Conservation (phyloP, 2,888 invertebrate genomes). For the Polymixis lichenea region DNA sequence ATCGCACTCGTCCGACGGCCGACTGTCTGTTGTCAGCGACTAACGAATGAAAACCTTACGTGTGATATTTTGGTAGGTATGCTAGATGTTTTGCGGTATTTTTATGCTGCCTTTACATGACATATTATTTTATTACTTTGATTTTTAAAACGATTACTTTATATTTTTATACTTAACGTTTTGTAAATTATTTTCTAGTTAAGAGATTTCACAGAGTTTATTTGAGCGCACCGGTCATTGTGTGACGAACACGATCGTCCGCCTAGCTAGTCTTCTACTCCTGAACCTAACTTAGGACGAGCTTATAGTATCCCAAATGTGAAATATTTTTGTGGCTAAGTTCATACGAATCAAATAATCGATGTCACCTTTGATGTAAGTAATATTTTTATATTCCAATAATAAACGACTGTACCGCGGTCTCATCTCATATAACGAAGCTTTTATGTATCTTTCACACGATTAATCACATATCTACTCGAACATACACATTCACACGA, state of each 20-base stretch:
- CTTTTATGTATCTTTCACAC: slow-evolving; percentile 85
- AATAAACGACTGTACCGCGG: slow-evolving; percentile 75
- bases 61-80: slow-evolving; percentile 88
- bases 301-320: slow-evolving; percentile 73
- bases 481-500: slow-evolving; percentile 83
- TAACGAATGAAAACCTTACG: slow-evolving; percentile 80
- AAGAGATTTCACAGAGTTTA: slow-evolving; percentile 78
- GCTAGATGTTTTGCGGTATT: slow-evolving; percentile 85
- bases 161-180: slow-evolving; percentile 88
- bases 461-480: slow-evolving; percentile 89
- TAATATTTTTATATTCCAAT: slow-evolving; percentile 86
- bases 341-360: slow-evolving; percentile 71
- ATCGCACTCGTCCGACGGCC: slow-evolving; percentile 45
- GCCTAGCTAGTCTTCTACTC: slow-evolving; percentile 53
- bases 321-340: slow-evolving; percentile 79
- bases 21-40: slow-evolving; percentile 64
- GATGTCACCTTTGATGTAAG: slow-evolving; percentile 78
- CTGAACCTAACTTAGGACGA: slow-evolving; percentile 69
- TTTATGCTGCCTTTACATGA: slow-evolving; percentile 82
- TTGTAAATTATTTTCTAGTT: slow-evolving; percentile 88
- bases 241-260: slow-evolving; percentile 71
- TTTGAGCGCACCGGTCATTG: slow-evolving; percentile 79
- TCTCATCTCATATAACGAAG: slow-evolving; percentile 77
- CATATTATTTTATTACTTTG: slow-evolving; percentile 78
- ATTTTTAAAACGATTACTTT: slow-evolving; percentile 82